These are phyloP conservation scores for Lepidocyrtoides sp. DNA, from an alignment of 2,888 invertebrate genomes.

Conservation along the genomic window DNA sequence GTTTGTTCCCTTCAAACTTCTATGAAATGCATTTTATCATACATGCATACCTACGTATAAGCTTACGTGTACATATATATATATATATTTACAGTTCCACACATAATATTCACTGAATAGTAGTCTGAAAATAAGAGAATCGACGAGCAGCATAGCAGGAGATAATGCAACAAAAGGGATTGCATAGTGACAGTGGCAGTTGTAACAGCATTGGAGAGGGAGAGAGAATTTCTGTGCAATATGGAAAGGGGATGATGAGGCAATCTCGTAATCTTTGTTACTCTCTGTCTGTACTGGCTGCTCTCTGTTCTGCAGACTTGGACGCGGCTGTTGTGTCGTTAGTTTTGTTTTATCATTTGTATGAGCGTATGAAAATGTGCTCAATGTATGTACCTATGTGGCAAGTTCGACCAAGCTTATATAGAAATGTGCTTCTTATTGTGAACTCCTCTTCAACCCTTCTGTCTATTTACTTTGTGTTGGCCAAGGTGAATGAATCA, in stretches of 20 bases:
- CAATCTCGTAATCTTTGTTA: constrained; percentile 26
- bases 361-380: too few relatives aligned
- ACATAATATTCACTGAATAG: not conserved
- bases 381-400: too few relatives aligned
- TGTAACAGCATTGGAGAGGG: not conserved
- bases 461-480: constrained; percentile 12
- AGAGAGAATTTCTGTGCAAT: constrained; percentile 46
- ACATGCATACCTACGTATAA: too few relatives aligned
- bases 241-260: constrained; percentile 37
- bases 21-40: too few relatives aligned
- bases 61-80: too few relatives aligned
- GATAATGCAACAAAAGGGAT: constrained; percentile 32
- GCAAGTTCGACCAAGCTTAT: too few relatives aligned
- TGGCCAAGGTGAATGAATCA: constrained; percentile 71
- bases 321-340: not conserved
- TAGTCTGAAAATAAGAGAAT: not conserved
- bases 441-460: not conserved
- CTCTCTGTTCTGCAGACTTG: constrained; percentile 1
- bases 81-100: too few relatives aligned
- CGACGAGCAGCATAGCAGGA: not conserved
- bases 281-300: constrained; percentile 15
- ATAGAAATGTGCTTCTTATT: not conserved
- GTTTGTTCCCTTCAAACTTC: not conserved
- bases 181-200: constrained; percentile 6
- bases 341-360: too few relatives aligned